A percentile compares a stretch with the other conserved stretches of the same genome.
phyloP scores from a whole-genome alignment of 2,888 invertebrate genomes.

The Brachyopa scutellaris region DNA sequence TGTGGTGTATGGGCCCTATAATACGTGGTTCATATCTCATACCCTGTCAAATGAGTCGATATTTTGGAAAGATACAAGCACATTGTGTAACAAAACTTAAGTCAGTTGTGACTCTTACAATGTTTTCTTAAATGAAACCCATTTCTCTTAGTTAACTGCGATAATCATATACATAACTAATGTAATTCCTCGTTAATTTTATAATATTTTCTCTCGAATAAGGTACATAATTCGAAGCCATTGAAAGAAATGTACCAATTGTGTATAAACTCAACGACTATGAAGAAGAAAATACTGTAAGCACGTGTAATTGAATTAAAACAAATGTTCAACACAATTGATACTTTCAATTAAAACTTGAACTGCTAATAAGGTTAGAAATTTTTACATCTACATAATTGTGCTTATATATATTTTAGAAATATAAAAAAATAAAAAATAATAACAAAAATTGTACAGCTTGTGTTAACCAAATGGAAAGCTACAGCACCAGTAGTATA shows the following conservation, averaged over 20 bases:
- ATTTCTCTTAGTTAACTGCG: neutral
- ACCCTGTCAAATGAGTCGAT: too few relatives aligned
- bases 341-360: too few relatives aligned
- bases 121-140: neutral
- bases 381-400: too few relatives aligned
- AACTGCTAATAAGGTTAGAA: too few relatives aligned
- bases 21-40: too few relatives aligned
- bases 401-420: too few relatives aligned
- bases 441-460: constrained; percentile 48
- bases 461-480: constrained; percentile 51
- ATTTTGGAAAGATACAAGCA: too few relatives aligned
- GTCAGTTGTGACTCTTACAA: too few relatives aligned
- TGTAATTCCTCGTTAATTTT: neutral
- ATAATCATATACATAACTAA: neutral
- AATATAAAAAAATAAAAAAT: constrained; percentile 34
- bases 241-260: constrained; percentile 25
- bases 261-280: neutral
- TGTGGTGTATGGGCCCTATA: too few relatives aligned
- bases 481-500: constrained; percentile 70
- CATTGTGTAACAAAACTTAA: too few relatives aligned
- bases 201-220: constrained; percentile 13
- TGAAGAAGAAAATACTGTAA: constrained; percentile 7
- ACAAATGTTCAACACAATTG: too few relatives aligned
- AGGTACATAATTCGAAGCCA: constrained; percentile 40
- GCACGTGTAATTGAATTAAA: too few relatives aligned